These are phyloP conservation scores for Antheraea yamamai DNA, from an alignment of 2,888 invertebrate species.

Conservation along the genomic window DNA sequence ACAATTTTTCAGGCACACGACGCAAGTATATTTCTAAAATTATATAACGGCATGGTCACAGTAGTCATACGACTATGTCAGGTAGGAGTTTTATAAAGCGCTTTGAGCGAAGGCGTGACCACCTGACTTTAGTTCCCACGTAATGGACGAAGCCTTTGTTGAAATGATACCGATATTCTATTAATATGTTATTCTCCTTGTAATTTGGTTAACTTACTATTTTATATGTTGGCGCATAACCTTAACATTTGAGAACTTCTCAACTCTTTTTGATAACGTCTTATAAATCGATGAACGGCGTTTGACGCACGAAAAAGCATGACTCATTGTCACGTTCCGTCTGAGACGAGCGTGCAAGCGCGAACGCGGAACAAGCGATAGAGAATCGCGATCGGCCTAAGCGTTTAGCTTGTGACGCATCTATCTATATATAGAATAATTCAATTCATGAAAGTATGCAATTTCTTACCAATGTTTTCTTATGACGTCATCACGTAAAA, in stretches of 20 bases:
- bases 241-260: neutral
- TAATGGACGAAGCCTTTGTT: conserved; percentile 24
- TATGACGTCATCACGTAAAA: no score
- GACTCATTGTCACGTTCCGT: no score
- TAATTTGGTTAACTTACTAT: neutral
- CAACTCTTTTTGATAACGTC: neutral
- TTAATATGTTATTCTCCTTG: neutral
- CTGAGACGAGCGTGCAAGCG: no score
- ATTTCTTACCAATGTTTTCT: no score
- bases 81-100: conserved; percentile 43
- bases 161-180: neutral
- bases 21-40: neutral
- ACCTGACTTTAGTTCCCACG: conserved; percentile 46
- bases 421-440: no score
- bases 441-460: no score
- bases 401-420: no score
- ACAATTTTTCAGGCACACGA: neutral
- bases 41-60: conserved; percentile 23
- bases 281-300: no score
- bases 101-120: conserved; percentile 61
- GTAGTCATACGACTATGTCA: conserved; percentile 33
- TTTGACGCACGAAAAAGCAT: no score
- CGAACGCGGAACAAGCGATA: no score
- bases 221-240: neutral
- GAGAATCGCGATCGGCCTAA: no score